Conservation (phyloP, 2,797 vertebrate genomes). For the Ibycter americanus region DNA sequence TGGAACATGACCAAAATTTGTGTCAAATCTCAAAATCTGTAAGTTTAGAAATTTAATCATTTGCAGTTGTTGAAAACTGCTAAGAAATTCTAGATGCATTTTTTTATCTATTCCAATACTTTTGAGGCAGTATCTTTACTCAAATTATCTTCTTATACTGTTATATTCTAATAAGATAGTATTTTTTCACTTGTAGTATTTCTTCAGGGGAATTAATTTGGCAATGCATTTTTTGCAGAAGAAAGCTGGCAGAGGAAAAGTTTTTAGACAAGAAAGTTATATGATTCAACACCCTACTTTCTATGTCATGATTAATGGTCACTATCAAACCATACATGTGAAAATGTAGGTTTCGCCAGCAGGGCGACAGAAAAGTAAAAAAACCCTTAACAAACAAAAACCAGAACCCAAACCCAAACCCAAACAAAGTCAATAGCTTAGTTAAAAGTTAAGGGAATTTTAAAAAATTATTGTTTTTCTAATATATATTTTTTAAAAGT, state of each 20-base stretch:
- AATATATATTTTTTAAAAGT: not conserved
- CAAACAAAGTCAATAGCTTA: not conserved
- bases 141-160: not conserved
- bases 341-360: not conserved
- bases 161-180: not conserved
- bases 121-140: not conserved
- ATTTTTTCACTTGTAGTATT: not conserved
- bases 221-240: not conserved
- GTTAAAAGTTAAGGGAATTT: fast-evolving
- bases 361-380: not conserved
- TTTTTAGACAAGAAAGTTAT: not conserved
- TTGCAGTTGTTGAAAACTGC: not conserved
- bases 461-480: too few species aligned
- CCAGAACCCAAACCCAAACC: fast-evolving
- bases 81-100: not conserved
- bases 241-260: not conserved
- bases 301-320: not conserved
- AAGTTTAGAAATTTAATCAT: not conserved
- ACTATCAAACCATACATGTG: not conserved
- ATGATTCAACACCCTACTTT: not conserved
- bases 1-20: not conserved
- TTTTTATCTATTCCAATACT: not conserved
- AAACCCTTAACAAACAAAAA: not conserved
- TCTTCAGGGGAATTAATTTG: not conserved
- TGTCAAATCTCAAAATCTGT: not conserved